Percentiles rank a stretch among this genome's conserved stretches.
Conservation (phyloP, 1,140 invertebrate genomes). For the Camponotus floridanus region DNA sequence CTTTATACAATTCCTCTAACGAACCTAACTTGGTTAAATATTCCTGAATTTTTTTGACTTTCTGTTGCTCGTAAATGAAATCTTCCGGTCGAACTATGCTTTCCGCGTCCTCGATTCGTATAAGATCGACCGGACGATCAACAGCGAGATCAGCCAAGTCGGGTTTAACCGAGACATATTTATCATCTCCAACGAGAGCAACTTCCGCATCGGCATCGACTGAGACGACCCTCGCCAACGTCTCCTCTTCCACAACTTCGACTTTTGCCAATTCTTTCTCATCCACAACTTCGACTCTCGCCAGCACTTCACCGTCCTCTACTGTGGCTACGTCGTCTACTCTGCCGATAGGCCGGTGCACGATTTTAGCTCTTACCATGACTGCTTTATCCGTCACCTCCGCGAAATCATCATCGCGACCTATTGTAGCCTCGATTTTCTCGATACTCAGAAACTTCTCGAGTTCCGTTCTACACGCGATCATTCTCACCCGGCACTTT, state of each 20-base stretch:
- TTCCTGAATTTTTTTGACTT: neutral
- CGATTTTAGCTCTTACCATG: neutral
- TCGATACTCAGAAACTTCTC: constrained; percentile 66
- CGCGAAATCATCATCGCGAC: constrained; percentile 72
- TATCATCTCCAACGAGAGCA: constrained; percentile 23
- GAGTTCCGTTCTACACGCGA: constrained; percentile 47
- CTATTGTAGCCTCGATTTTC: constrained; percentile 57
- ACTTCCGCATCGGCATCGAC: constrained; percentile 17
- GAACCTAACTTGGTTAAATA: constrained; percentile 42
- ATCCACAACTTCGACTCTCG: neutral
- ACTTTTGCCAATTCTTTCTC: neutral
- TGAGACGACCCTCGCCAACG: neutral
- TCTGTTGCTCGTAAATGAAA: constrained; percentile 2
- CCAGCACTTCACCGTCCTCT: constrained; percentile 37
- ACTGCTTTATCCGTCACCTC: constrained; percentile 50
- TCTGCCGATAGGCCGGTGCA: constrained; percentile 37
- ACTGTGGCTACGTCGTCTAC: constrained; percentile 48
- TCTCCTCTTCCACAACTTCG: neutral
- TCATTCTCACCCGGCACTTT: constrained; percentile 50
- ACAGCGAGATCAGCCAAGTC: constrained; percentile 48
- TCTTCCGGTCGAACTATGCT: constrained; percentile 39
- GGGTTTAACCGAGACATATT: constrained; percentile 39
- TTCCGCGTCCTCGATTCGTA: neutral
- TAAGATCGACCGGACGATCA: constrained; percentile 43
- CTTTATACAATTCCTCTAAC: constrained; percentile 49